Conservation (phyloP, 1,140 invertebrate species). For the Drosophila prosaltans region DNA sequence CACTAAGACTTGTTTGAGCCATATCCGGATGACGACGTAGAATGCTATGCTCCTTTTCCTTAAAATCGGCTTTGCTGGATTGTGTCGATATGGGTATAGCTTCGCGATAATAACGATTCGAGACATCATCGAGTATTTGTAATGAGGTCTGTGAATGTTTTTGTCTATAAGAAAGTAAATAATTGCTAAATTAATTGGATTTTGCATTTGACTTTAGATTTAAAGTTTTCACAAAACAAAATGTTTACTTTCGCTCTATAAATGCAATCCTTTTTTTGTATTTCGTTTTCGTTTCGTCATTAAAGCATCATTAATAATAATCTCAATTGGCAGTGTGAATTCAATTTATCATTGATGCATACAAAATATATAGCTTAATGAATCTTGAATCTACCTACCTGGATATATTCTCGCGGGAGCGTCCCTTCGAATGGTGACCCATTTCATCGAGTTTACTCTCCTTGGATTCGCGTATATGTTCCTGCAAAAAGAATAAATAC, state of each 20-base stretch:
- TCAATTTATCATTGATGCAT: constrained; percentile 24
- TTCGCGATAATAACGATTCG: constrained; percentile 78
- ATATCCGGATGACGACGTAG: constrained; percentile 72
- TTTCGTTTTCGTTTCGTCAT: not conserved
- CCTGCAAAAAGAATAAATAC: constrained; percentile 84
- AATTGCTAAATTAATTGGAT: not conserved
- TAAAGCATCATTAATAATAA: constrained; percentile 15
- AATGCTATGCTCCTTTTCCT: constrained; percentile 79
- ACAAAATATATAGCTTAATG: constrained; percentile 38
- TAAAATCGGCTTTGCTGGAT: constrained; percentile 68
- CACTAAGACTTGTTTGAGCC: constrained; percentile 65
- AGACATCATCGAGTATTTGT: constrained; percentile 81
- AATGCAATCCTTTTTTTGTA: not conserved
- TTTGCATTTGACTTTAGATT: no score
- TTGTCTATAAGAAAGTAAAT: constrained; percentile 49
- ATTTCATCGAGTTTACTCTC: constrained; percentile 89
- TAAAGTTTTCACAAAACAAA: no score
- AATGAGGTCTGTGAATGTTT: constrained; percentile 80
- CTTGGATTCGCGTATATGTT: constrained; percentile 90
- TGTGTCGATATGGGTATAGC: constrained; percentile 68
- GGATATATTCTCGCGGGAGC: constrained; percentile 81
- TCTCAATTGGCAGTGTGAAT: constrained; percentile 23
- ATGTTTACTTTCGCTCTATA: no score
- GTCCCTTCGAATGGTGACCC: constrained; percentile 84
- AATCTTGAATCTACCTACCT: constrained; percentile 61